Conservation (phyloP, 2,113 vertebrate genomes). For the Brevimyrus niger region DNA sequence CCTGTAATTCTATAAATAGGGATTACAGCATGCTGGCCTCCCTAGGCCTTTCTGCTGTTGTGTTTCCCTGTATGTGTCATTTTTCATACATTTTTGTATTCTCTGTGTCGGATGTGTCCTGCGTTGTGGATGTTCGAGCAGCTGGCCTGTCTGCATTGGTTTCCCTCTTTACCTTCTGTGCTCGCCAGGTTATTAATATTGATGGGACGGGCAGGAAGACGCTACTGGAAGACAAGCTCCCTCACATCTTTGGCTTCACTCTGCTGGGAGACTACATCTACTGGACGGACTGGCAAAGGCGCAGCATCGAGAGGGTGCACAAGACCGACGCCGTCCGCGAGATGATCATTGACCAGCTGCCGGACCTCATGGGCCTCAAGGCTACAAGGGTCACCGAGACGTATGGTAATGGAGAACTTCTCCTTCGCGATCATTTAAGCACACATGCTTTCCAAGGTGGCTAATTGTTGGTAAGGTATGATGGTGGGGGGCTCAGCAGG, state of each 20-base stretch:
- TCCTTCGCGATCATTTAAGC: neutral
- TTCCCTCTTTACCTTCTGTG: neutral
- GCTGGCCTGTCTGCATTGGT: neutral
- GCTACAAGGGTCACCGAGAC: conserved; percentile 81
- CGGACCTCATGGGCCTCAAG: conserved; percentile 94
- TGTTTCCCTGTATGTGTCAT: neutral
- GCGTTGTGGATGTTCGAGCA: neutral
- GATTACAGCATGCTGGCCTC: neutral
- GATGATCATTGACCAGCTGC: conserved; percentile 91
- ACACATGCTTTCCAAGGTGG: neutral
- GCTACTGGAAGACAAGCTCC: conserved; percentile 89
- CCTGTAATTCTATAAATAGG: neutral
- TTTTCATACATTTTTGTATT: neutral
- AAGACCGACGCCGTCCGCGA: conserved; percentile 77
- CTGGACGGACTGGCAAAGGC: conserved; percentile 96
- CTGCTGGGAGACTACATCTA: conserved; percentile 92
- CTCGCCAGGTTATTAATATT: conserved; percentile 74
- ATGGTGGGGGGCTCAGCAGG: neutral
- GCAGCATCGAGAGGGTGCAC: conserved; percentile 93
- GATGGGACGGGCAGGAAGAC: conserved; percentile 78
- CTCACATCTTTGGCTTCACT: conserved; percentile 94
- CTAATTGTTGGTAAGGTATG: neutral
- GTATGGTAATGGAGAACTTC: conserved; percentile 60
- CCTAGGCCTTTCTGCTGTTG: neutral
- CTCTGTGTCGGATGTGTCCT: neutral